A percentile compares a stretch with the other conserved stretches of the same genome.
phyloP scores from a whole-genome alignment of 2,888 invertebrate genomes.

The Muscina levida region DNA sequence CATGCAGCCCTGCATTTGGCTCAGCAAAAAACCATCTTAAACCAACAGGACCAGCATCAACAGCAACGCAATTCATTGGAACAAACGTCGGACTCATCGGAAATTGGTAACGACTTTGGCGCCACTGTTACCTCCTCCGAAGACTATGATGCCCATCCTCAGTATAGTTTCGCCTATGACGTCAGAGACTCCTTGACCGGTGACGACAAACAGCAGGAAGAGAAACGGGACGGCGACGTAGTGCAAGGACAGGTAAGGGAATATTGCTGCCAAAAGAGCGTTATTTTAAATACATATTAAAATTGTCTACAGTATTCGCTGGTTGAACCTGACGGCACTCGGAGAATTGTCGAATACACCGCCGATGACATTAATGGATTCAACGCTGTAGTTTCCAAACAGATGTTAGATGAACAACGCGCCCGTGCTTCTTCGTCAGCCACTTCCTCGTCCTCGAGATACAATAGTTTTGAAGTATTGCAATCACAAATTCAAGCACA shows the following conservation, averaged over 20 bases:
- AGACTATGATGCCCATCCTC: conserved; percentile 81
- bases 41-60: conserved; percentile 63
- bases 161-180: conserved; percentile 81
- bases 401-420: conserved; percentile 72
- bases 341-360: conserved; percentile 81
- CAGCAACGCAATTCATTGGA: conserved; percentile 65
- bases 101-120: conserved; percentile 69
- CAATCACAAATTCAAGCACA: conserved; percentile 75
- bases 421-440: conserved; percentile 56
- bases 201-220: conserved; percentile 81
- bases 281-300: background rate
- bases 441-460: conserved; percentile 70
- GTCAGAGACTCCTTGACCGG: conserved; percentile 81
- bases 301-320: conserved; percentile 77
- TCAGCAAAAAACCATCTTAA: conserved; percentile 68
- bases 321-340: conserved; percentile 81
- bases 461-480: conserved; percentile 74
- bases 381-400: conserved; percentile 81
- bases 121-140: conserved; percentile 72
- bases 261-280: background rate
- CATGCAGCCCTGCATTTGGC: conserved; percentile 74
- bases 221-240: conserved; percentile 81
- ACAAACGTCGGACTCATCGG: conserved; percentile 59
- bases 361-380: conserved; percentile 81
- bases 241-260: conserved; percentile 78